A percentile compares a stretch with the other conserved stretches of the same genome.
phyloP scores from a whole-genome alignment of 2,888 invertebrate species.

The Hypomecis atomaria region DNA sequence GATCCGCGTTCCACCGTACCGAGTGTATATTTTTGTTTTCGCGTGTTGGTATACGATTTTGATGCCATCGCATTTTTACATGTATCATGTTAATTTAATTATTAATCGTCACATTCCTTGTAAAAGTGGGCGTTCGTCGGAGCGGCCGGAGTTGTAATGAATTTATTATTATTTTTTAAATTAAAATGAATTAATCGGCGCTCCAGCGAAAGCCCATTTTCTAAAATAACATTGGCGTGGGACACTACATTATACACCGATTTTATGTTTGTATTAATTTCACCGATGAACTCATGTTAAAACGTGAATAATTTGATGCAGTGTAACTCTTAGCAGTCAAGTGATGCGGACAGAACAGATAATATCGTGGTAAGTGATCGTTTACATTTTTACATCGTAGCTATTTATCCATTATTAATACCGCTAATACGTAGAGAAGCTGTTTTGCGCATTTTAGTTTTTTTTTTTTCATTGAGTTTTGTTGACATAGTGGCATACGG shows the following conservation, averaged over 20 bases:
- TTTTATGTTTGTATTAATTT: conserved; percentile 42
- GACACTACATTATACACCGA: conserved; percentile 41
- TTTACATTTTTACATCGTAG: conserved; percentile 32
- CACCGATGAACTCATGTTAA: conserved; percentile 42
- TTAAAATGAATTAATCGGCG: not conserved
- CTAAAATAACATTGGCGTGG: conserved; percentile 42
- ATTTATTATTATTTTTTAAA: not conserved
- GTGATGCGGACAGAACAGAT: conserved; percentile 33
- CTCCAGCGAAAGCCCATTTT: conserved; percentile 38
- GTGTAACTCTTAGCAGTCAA: conserved; percentile 46
- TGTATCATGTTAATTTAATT: conserved; percentile 54
- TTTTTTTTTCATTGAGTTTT: conserved; percentile 49
- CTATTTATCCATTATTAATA: conserved; percentile 34
- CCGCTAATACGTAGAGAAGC: conserved; percentile 40
- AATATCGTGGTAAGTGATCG: conserved; percentile 36
- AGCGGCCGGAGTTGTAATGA: conserved; percentile 25
- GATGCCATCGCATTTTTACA: conserved; percentile 52
- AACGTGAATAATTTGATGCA: conserved; percentile 45
- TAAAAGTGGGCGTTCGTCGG: conserved; percentile 58
- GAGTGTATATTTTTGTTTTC: not conserved
- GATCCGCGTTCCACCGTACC: not conserved
- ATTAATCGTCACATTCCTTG: conserved; percentile 54
- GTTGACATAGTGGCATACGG: conserved; percentile 80
- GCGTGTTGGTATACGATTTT: conserved; percentile 46
- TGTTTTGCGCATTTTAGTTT: conserved; percentile 53